Percentiles rank a stretch among this genome's conserved stretches.
These are phyloP conservation scores for Dasypolia templi DNA, from an alignment of 2,888 invertebrate species.

Conservation along the genomic window DNA sequence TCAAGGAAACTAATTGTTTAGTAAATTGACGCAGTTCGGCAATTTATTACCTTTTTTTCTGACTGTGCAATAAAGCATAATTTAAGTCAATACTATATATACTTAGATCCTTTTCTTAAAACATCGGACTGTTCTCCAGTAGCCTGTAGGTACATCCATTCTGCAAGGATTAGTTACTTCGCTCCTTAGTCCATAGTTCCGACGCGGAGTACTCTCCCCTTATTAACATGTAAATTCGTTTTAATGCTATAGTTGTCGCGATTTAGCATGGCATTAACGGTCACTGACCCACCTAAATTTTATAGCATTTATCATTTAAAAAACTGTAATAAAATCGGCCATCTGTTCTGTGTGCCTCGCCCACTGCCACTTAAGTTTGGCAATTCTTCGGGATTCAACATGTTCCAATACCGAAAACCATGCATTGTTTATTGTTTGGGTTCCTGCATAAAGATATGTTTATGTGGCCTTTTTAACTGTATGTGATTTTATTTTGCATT, in stretches of 20 bases:
- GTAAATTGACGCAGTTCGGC: too few relatives aligned
- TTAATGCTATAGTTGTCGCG: not conserved
- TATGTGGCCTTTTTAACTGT: too few relatives aligned
- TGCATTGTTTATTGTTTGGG: not conserved
- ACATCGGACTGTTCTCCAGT: not conserved
- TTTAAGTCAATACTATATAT: not conserved
- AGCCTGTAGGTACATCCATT: not conserved
- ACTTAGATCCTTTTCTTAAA: not conserved
- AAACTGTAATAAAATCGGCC: not conserved
- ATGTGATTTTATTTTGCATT: too few relatives aligned
- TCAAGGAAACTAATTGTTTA: too few relatives aligned
- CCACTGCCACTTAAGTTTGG: too few relatives aligned
- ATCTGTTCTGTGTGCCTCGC: too few relatives aligned
- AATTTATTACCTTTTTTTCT: too few relatives aligned
- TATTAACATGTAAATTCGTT: constrained; percentile 45
- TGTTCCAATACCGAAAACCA: not conserved
- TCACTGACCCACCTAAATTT: not conserved
- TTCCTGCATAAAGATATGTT: not conserved
- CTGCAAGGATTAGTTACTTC: constrained; percentile 1
- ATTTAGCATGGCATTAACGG: not conserved
- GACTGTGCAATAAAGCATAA: not conserved
- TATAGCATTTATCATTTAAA: not conserved
- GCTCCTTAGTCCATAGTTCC: not conserved
- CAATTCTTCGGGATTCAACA: not conserved
- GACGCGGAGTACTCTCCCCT: constrained; percentile 11